Conservation (phyloP, 2,888 invertebrate genomes). For the Pecten maximus region DNA sequence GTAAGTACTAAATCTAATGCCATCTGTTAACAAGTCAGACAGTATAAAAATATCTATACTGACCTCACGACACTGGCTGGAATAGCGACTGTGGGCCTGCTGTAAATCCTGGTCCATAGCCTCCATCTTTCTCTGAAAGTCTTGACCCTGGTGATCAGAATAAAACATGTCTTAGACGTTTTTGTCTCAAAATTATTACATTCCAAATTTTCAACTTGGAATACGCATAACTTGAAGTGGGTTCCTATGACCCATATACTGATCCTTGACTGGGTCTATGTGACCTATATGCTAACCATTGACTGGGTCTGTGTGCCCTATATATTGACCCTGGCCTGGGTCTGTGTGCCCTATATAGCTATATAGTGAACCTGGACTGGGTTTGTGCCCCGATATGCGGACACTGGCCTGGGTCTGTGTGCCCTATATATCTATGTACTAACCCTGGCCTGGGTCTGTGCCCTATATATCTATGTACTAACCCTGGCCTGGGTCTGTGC, state of each 20-base stretch:
- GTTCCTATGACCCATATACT: no score
- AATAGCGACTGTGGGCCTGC: constrained; percentile 69
- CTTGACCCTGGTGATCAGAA: constrained; percentile 61
- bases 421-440: no score
- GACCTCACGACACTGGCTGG: constrained; percentile 73
- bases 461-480: no score
- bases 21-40: background rate
- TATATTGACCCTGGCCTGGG: constrained; percentile 44
- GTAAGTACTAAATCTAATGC: background rate
- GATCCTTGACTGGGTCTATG: background rate
- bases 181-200: background rate
- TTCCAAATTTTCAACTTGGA: background rate
- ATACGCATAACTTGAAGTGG: no score
- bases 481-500: no score
- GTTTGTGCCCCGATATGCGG: no score
- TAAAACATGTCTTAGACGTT: background rate
- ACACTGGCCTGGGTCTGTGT: no score
- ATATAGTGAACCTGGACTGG: constrained; percentile 63
- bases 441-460: no score
- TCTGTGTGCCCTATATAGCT: background rate
- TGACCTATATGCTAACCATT: constrained; percentile 58
- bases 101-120: constrained; percentile 73
- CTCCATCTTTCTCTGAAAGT: constrained; percentile 70
- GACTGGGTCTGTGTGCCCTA: constrained; percentile 54
- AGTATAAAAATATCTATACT: constrained; percentile 21